A percentile compares a stretch with the other conserved stretches of the same genome.
These are phyloP conservation scores for Mastigias papua DNA, from an alignment of 30 jellyfish, hydroid and myxozoan species.

Conservation along the genomic window DNA sequence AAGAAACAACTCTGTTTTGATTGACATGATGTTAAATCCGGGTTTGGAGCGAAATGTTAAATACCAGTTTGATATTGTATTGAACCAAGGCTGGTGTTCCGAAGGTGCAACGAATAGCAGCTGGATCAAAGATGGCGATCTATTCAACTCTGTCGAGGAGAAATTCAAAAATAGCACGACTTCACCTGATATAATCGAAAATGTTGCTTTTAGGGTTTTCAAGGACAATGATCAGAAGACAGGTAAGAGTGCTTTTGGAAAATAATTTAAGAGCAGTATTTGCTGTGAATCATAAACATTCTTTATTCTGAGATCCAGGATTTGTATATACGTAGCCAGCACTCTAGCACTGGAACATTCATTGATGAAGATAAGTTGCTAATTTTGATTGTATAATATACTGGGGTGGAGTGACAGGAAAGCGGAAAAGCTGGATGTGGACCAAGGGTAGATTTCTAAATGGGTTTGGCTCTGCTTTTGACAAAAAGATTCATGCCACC, in stretches of 20 bases:
- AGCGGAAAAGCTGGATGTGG: too few species aligned
- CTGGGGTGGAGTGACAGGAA: too few species aligned
- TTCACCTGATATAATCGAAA: not conserved
- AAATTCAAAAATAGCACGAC: not conserved
- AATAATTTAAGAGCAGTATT: too few species aligned
- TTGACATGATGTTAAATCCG: slow-evolving; percentile 5
- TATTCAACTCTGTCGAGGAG: slow-evolving; percentile 11
- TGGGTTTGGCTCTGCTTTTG: too few species aligned
- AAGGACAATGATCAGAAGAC: slow-evolving; percentile 1
- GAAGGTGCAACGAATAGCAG: slow-evolving; percentile 1
- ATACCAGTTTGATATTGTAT: slow-evolving; percentile 20
- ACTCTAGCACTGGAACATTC: too few species aligned
- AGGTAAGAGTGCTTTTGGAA: not conserved
- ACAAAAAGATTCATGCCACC: too few species aligned
- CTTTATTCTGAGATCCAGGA: too few species aligned
- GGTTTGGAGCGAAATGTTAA: not conserved
- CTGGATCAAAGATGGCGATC: slow-evolving; percentile 53
- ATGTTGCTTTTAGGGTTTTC: slow-evolving; percentile 8
- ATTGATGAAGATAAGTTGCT: too few species aligned
- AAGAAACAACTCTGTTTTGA: slow-evolving; percentile 1
- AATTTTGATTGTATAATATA: too few species aligned
- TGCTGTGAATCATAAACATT: too few species aligned
- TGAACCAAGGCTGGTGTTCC: slow-evolving; percentile 47
- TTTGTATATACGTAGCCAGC: too few species aligned
- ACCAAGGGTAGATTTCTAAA: too few species aligned